These are phyloP conservation scores for Bombyx mori DNA, from an alignment of 1,140 invertebrate genomes.

Conservation along the genomic window ASM3026992v2 NC_085111.1:3534001-3534500, in stretches of 20 bases:
- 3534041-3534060: constrained; percentile 63
- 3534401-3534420: too few relatives aligned
- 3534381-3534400: neutral
- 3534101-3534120: constrained; percentile 61
- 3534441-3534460: constrained; percentile 34
- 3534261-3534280: too few relatives aligned
- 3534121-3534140: neutral
- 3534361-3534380: constrained; percentile 8
- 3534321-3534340: constrained; percentile 8
- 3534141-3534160: neutral
- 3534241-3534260: neutral
- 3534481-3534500: constrained; percentile 29
- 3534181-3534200: too few relatives aligned
- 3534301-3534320: too few relatives aligned
- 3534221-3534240: neutral
- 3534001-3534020: constrained; percentile 28
- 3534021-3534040: constrained; percentile 21
- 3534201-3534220: too few relatives aligned
- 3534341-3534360: constrained; percentile 12
- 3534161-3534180: neutral
- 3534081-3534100: constrained; percentile 56
- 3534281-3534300: too few relatives aligned
- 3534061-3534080: constrained; percentile 44
- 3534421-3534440: constrained; percentile 18
- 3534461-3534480: constrained; percentile 16